A percentile compares a stretch with the other conserved stretches of the same genome.
Evolutionary conservation across 37 sponge, comb jelly and placozoan species (phyloP).

Genomic region (Axinella damicornis): DNA sequence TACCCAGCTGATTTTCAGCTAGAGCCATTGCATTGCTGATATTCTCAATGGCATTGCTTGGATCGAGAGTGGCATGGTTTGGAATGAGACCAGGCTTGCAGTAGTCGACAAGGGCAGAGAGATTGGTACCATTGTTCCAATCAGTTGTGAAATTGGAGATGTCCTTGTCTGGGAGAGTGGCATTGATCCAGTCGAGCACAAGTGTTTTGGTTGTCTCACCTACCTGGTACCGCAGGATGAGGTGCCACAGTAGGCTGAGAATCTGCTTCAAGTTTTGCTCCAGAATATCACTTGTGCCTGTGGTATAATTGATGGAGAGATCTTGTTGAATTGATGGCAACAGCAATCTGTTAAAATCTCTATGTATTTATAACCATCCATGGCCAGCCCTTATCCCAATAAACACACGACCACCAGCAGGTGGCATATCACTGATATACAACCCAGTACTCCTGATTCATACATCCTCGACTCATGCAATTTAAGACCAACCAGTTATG

Average conservation of each 20-base stretch:
- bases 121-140: constrained; percentile 76
- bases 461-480: too few relatives aligned
- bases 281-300: constrained; percentile 66
- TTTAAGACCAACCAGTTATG: too few relatives aligned
- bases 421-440: too few relatives aligned
- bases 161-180: constrained; percentile 49
- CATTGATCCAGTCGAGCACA: constrained; percentile 72
- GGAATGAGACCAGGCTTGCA: constrained; percentile 75
- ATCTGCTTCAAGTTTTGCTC: constrained; percentile 58
- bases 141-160: constrained; percentile 70
- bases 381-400: too few relatives aligned
- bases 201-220: neutral
- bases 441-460: too few relatives aligned
- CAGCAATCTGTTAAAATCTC: too few relatives aligned
- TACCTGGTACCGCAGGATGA: constrained; percentile 73
- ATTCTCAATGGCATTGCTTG: constrained; percentile 53
- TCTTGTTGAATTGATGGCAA: too few relatives aligned
- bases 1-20: constrained; percentile 73
- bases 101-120: constrained; percentile 70
- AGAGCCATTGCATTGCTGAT: constrained; percentile 63
- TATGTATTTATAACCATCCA: too few relatives aligned
- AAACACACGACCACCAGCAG: too few relatives aligned
- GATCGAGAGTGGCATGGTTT: constrained; percentile 49
- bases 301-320: too few relatives aligned
- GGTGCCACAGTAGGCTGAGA: constrained; percentile 71